Evolutionary conservation across 2,113 vertebrate genomes (phyloP), one percentile per base, ranked within the genome.

Genomic region (Xenus cinereus): DNA sequence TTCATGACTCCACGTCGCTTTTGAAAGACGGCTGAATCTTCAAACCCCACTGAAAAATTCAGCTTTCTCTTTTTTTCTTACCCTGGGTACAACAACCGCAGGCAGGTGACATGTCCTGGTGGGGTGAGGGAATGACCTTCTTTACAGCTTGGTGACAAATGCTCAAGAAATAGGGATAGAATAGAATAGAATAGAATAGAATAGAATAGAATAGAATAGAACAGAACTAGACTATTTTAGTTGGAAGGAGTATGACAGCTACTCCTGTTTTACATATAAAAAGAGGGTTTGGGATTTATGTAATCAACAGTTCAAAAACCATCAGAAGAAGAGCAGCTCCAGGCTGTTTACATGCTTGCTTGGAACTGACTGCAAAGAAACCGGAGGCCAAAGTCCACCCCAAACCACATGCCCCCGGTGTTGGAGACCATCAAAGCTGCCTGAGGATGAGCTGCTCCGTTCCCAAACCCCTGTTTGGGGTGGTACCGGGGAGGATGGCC

Each of bases 331-430:
- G 77, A 78, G 48, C 46, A 67, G 68, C 53, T 87, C 57, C 69
- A 33, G 45, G 74, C 74, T 69, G 45, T 69, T 93, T 46, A 27
- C 33, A 9, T 53, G n/a, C 46, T 95, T 48, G 13, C 67, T 93
- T 14, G 4, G 56, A 56, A 22, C 53, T 18, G 35, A 41, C 41
- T 41, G 41, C 79, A 76, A 50, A 83, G 72, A 12, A 60, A 2
- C 35, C 51, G 2, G 21, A 90, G 75, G 63, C 67, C 41, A 11
- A 28, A 35, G 33, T 17, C 88, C 53, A 16, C 6, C 37, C 54
- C 62, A 37, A 12, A 32, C 26, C 8, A 11, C 16, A 2, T 10
- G 28, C 9, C 37, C 45, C 22, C 0, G 0, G 0, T 35, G 50
- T 16, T 33, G 46, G 72, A 80, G 79, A 63, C 41, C 87, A 6